These are phyloP conservation scores for Choristoneura rosaceana DNA, from an alignment of 2,888 invertebrate species.

Conservation along the genomic window DNA sequence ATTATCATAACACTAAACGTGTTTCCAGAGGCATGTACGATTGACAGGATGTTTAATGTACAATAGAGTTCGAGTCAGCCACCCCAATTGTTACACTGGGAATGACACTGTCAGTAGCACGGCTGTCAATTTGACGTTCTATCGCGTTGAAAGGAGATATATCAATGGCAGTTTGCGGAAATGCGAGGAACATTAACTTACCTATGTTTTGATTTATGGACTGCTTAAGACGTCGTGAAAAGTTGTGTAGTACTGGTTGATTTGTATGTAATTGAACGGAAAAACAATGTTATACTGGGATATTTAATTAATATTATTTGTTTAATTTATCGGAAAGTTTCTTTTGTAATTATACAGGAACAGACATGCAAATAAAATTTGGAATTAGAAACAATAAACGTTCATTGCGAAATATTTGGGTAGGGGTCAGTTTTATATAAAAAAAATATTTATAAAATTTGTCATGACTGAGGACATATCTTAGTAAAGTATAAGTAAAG, in stretches of 20 bases:
- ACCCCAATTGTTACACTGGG: conserved; percentile 16
- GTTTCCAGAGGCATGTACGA: conserved; percentile 7
- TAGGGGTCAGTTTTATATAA: too few species aligned
- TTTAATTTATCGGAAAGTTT: background rate
- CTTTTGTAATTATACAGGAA: background rate
- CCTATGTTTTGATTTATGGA: conserved; percentile 1
- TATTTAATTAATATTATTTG: background rate
- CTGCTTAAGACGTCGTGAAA: background rate
- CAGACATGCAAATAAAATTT: background rate
- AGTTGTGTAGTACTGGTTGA: background rate
- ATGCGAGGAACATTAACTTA: background rate
- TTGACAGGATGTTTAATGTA: conserved; percentile 27
- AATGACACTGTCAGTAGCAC: conserved; percentile 20
- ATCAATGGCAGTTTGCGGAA: conserved; percentile 9
- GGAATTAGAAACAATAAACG: too few species aligned
- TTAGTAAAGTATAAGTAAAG: too few species aligned
- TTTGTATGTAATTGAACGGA: background rate
- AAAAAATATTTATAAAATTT: too few species aligned
- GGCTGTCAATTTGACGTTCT: conserved; percentile 21
- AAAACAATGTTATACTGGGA: background rate
- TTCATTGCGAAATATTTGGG: too few species aligned
- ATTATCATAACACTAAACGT: background rate
- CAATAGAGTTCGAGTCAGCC: conserved; percentile 43
- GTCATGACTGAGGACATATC: too few species aligned
- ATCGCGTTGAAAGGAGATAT: background rate